Evolutionary conservation across 1,140 invertebrate species (phyloP).

Genomic region (Drosophila ironensis): DNA sequence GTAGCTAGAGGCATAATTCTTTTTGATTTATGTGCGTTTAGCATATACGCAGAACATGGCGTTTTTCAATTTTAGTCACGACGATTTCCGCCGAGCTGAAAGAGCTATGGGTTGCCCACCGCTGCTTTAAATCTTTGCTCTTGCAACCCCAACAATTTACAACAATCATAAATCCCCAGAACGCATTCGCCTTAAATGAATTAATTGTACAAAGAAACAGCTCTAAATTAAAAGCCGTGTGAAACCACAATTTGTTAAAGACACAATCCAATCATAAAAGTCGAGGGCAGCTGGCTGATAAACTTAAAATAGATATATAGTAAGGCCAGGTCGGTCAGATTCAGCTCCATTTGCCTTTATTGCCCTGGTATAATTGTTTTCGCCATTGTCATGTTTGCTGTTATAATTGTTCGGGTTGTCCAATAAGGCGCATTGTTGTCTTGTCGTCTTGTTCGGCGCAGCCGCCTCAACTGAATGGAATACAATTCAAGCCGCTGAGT

Average conservation of each 20-base stretch:
- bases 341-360: constrained; percentile 26
- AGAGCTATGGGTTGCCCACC: too few relatives aligned
- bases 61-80: too few relatives aligned
- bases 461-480: background rate
- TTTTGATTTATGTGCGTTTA: too few relatives aligned
- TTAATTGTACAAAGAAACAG: background rate
- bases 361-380: constrained; percentile 16
- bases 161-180: background rate
- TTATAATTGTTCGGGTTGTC: constrained; percentile 23
- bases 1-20: too few relatives aligned
- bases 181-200: background rate
- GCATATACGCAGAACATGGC: too few relatives aligned
- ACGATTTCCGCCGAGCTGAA: too few relatives aligned
- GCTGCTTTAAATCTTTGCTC: too few relatives aligned
- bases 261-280: constrained; percentile 6
- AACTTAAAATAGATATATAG: background rate
- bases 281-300: constrained; percentile 12
- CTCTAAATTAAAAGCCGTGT: background rate
- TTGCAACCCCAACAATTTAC: too few relatives aligned
- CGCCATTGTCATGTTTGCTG: constrained; percentile 3
- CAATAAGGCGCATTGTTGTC: constrained; percentile 25
- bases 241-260: background rate
- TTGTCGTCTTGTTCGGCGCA: constrained; percentile 11
- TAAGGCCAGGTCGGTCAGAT: constrained; percentile 14
- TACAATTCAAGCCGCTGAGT: too few relatives aligned